phyloP scores from a whole-genome alignment of 35 echinoderm and acorn worm species.

The Hemicentrotus pulcherrimus region DNA sequence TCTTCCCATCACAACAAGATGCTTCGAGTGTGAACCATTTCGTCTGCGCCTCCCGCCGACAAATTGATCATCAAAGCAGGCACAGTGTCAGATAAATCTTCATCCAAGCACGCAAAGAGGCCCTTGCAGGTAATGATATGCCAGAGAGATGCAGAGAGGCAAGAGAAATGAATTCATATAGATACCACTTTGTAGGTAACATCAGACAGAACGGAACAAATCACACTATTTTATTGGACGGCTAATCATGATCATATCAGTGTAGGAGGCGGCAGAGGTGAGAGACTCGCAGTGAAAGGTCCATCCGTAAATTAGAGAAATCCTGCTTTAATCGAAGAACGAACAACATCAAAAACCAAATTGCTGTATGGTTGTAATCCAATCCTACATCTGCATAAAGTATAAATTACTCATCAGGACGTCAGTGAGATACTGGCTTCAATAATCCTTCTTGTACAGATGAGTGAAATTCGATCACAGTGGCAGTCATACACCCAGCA shows the following conservation, averaged over 20 bases:
- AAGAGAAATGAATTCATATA: not conserved
- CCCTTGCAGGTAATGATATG: not conserved
- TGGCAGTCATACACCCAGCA: not conserved
- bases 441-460: not conserved
- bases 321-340: not conserved
- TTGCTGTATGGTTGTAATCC: not conserved
- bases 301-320: not conserved
- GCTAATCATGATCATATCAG: not conserved
- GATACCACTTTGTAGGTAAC: not conserved
- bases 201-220: not conserved
- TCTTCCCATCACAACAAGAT: not conserved
- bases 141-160: not conserved
- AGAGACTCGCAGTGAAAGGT: not conserved
- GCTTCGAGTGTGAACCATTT: too few relatives aligned
- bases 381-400: not conserved
- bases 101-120: not conserved
- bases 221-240: not conserved
- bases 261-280: not conserved
- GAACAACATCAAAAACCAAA: not conserved
- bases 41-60: not conserved
- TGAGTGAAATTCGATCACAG: not conserved
- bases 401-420: not conserved
- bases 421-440: not conserved
- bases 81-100: not conserved
- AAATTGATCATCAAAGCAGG: not conserved